A percentile compares a stretch with the other conserved stretches of the same genome.
Conservation (phyloP, 2,888 invertebrate genomes). For the Lymantria monacha region DNA sequence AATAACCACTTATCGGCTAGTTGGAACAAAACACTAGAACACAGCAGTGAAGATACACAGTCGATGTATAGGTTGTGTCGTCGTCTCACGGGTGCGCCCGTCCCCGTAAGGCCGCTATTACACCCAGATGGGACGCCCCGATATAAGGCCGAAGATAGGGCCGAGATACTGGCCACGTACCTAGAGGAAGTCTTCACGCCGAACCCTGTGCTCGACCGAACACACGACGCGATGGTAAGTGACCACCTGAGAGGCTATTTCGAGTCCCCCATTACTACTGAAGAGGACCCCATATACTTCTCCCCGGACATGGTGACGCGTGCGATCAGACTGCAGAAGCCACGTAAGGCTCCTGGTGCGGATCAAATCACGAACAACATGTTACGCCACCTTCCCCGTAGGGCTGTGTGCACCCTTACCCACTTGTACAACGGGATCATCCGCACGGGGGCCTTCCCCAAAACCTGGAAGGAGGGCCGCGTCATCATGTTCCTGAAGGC, state of each 20-base stretch:
- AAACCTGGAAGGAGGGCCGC: not conserved
- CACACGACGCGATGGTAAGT: not conserved
- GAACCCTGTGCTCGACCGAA: not conserved
- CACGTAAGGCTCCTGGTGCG: not conserved
- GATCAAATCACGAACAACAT: slow-evolving; percentile 1
- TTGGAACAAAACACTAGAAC: not conserved
- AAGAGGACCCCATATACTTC: slow-evolving; percentile 1
- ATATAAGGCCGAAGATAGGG: not conserved
- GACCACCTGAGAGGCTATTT: not conserved
- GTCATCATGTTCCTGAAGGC: slow-evolving; percentile 17
- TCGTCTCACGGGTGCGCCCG: not conserved
- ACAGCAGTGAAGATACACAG: not conserved
- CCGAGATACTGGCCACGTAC: not conserved
- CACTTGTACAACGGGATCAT: not conserved
- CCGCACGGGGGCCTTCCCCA: not conserved
- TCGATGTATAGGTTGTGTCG: not conserved
- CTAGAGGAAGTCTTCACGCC: not conserved
- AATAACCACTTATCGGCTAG: not conserved
- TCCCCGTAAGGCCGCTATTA: not conserved
- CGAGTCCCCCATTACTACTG: not conserved
- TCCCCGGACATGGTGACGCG: not conserved
- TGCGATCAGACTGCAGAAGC: not conserved
- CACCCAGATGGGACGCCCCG: not conserved
- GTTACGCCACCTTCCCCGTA: not conserved
- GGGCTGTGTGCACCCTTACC: not conserved